A percentile compares a stretch with the other conserved stretches of the same genome.
These are phyloP conservation scores for Drosophila arawakana DNA, from an alignment of 1,140 invertebrate genomes.

Conservation along the genomic window DNA sequence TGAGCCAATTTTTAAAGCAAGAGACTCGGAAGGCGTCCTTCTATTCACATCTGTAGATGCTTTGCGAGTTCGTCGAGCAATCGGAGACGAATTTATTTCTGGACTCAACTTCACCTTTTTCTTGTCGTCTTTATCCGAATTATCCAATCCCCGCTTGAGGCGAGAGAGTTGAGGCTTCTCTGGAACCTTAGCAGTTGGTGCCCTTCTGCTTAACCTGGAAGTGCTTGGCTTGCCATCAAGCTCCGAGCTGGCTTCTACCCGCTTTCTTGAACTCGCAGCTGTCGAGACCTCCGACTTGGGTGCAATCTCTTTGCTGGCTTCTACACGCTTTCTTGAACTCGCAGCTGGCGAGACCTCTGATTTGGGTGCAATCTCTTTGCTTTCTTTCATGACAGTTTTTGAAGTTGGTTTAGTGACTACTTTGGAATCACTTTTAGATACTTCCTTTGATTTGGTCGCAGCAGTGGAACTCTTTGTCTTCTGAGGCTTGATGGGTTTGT, in stretches of 20 bases:
- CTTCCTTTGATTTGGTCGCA: not conserved
- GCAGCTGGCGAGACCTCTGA: not conserved
- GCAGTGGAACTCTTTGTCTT: conserved; percentile 17
- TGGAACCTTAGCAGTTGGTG: not conserved
- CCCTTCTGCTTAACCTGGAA: conserved; percentile 24
- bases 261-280: not conserved
- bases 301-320: too few species aligned
- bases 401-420: not conserved
- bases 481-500: conserved; percentile 13
- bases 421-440: not conserved
- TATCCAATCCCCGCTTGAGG: conserved; percentile 40
- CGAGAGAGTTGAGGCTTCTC: conserved; percentile 40
- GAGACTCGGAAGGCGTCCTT: not conserved
- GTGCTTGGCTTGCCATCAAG: conserved; percentile 44
- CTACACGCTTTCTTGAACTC: not conserved
- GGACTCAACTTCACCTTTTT: conserved; percentile 28
- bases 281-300: too few species aligned
- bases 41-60: conserved; percentile 18
- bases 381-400: conserved; percentile 19
- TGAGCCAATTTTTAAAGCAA: conserved; percentile 52
- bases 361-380: conserved; percentile 5
- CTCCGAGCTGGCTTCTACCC: not conserved
- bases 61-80: conserved; percentile 66
- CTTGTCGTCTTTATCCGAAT: conserved; percentile 13
- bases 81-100: conserved; percentile 32